phyloP scores from a whole-genome alignment of 2,888 invertebrate species.

The Eledona agricola region DNA sequence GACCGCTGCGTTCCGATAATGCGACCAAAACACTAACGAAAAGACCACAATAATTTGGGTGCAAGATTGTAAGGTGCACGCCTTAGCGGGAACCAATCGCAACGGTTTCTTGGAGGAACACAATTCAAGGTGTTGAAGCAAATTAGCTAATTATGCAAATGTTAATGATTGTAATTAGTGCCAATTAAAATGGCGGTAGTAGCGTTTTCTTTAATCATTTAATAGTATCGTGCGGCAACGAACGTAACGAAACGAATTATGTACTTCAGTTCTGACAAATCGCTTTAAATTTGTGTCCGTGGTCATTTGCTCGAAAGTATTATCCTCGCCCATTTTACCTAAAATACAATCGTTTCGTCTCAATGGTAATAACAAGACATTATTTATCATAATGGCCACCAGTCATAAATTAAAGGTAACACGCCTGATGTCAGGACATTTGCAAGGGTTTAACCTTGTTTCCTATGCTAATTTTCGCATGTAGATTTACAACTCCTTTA shows the following conservation, averaged over 20 bases:
- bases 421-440: conserved; percentile 39
- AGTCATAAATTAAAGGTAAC: conserved; percentile 44
- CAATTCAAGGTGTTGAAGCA: conserved; percentile 24
- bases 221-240: no score
- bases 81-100: no score
- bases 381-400: conserved; percentile 34
- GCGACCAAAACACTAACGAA: no score
- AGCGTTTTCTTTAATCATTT: no score
- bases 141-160: conserved; percentile 26
- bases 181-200: conserved; percentile 21
- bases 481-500: conserved; percentile 40
- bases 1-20: conserved; percentile 44
- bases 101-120: no score
- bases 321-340: conserved; percentile 27
- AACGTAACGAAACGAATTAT: conserved; percentile 9
- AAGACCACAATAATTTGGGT: no score
- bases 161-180: conserved; percentile 21
- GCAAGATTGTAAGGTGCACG: no score
- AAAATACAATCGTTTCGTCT: conserved; percentile 21
- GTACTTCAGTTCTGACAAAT: conserved; percentile 20
- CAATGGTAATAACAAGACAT: conserved; percentile 35
- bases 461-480: conserved; percentile 40
- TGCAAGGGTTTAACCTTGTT: conserved; percentile 44
- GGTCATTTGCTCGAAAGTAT: conserved; percentile 5
- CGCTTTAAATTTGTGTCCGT: conserved; percentile 8